phyloP scores from a whole-genome alignment of 2,113 vertebrate species.

The Antidorcas marsupialis region DNA sequence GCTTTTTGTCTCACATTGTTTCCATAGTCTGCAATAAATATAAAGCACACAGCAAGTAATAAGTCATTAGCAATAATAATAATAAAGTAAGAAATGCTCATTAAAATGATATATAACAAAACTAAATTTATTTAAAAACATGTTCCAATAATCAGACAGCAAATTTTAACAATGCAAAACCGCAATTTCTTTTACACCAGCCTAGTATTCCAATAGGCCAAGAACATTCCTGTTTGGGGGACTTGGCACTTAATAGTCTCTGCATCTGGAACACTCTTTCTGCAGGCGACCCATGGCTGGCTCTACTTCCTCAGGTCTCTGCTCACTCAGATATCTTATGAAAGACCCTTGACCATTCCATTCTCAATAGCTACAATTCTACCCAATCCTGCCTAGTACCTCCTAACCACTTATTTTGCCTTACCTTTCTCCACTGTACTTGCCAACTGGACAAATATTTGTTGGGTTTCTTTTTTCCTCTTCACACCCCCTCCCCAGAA shows the following conservation, averaged over 20 bases:
- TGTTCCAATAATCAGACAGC: background rate
- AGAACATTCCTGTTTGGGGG: background rate
- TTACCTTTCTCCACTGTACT: background rate
- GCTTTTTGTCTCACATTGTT: background rate
- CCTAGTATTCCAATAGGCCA: background rate
- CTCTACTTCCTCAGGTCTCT: background rate
- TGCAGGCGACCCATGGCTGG: background rate
- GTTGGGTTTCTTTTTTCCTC: background rate
- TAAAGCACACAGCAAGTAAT: background rate
- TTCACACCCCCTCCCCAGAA: background rate
- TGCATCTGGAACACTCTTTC: background rate
- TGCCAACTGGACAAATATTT: background rate
- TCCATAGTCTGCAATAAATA: background rate
- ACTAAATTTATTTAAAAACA: background rate
- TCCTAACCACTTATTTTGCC: background rate
- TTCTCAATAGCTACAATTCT: background rate
- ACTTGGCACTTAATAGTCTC: background rate
- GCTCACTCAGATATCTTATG: background rate
- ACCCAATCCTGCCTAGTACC: background rate
- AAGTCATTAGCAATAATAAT: background rate
- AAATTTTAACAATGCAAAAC: background rate
- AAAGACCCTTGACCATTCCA: background rate
- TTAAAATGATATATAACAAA: background rate
- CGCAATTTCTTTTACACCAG: background rate
- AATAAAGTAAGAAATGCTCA: background rate